Conservation (phyloP, 2,888 invertebrate genomes). For the Caenorhabditis panamensis region DNA sequence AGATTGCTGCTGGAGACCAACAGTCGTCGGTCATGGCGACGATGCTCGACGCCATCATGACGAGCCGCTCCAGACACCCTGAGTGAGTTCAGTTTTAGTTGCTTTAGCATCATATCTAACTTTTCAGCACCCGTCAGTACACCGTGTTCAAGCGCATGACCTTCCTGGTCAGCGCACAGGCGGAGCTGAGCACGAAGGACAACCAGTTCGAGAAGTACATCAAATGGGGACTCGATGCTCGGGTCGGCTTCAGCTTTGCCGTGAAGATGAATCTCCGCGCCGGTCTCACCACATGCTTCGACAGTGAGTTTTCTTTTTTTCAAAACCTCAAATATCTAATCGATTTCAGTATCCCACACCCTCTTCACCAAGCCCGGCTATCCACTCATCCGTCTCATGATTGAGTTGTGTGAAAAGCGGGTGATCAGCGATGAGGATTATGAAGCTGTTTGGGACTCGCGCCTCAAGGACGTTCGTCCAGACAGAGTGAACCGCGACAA, state of each 20-base stretch:
- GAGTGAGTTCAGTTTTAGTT: not conserved
- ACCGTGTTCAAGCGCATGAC: not conserved
- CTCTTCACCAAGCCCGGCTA: constrained; percentile 27
- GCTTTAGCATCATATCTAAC: not conserved
- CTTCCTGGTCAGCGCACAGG: not conserved
- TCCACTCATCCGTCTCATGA: constrained; percentile 21
- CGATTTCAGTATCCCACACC: constrained; percentile 8
- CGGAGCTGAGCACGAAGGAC: not conserved
- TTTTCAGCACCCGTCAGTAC: not conserved
- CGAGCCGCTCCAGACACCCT: not conserved
- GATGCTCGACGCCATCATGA: not conserved
- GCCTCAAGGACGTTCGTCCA: not conserved
- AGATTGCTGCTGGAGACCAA: constrained; percentile 83
- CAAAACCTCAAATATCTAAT: too few species aligned
- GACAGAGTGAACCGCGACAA: not conserved
- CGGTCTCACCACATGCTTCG: constrained; percentile 20
- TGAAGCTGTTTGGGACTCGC: not conserved
- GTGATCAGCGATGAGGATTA: constrained; percentile 3
- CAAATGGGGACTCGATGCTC: constrained; percentile 23
- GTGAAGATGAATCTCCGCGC: constrained; percentile 24
- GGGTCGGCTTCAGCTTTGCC: constrained; percentile 17
- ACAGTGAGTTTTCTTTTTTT: constrained; percentile 11
- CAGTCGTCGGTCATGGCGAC: not conserved
- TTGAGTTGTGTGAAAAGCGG: not conserved
- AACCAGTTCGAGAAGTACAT: not conserved